These are phyloP conservation scores for Ornithorhynchus anatinus DNA, from an alignment of 2,113 vertebrate species.

Conservation along the genomic window DNA sequence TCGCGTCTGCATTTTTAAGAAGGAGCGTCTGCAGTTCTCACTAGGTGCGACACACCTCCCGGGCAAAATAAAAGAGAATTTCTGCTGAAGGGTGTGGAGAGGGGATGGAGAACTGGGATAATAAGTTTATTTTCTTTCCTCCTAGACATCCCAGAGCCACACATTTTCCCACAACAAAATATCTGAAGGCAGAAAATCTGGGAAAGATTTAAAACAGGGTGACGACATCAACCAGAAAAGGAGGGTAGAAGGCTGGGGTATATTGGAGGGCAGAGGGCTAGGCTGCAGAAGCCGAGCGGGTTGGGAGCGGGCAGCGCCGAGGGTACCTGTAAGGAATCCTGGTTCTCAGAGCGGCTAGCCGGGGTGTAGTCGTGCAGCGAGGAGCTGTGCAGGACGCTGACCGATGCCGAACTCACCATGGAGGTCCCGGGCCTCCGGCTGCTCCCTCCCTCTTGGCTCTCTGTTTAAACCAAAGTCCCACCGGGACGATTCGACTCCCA, in stretches of 20 bases:
- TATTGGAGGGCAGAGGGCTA: not conserved
- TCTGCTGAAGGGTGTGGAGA: too few species aligned
- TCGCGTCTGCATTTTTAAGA: not conserved
- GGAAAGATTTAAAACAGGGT: not conserved
- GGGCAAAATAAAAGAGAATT: too few species aligned
- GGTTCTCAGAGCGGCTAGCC: slow-evolving; percentile 80
- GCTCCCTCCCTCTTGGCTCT: slow-evolving; percentile 80
- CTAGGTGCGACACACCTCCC: too few species aligned
- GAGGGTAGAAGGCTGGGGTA: slow-evolving; percentile 33
- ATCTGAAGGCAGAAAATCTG: slow-evolving; percentile 27
- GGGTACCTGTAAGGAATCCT: slow-evolving; percentile 79
- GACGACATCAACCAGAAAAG: slow-evolving; percentile 29
- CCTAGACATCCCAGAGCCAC: not conserved
- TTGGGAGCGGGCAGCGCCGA: too few species aligned
- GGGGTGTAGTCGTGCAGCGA: slow-evolving; percentile 79
- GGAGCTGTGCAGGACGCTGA: slow-evolving; percentile 79
- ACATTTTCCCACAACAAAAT: not conserved
- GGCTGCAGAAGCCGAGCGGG: too few species aligned
- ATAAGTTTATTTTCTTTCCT: not conserved
- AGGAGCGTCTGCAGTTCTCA: too few species aligned
- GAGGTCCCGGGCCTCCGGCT: slow-evolving; percentile 82
- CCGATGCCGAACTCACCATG: slow-evolving; percentile 85
- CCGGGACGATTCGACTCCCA: not conserved
- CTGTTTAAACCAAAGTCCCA: slow-evolving; percentile 67
- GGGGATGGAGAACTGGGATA: too few species aligned